These are phyloP conservation scores for Coenonympha arcania DNA, from an alignment of 2,888 invertebrate genomes.

Conservation along the genomic window DNA sequence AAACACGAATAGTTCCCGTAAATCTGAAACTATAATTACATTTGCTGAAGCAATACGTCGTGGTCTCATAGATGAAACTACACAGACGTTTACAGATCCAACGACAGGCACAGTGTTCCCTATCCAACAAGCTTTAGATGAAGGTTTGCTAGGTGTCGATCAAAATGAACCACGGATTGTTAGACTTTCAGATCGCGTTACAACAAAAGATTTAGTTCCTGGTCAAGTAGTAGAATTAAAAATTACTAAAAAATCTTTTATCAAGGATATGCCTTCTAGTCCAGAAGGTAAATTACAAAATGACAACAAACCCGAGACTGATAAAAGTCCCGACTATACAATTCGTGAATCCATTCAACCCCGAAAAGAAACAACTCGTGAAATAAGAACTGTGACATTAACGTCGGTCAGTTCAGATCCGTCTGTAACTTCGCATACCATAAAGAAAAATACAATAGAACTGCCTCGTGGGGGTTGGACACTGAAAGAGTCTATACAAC, in stretches of 20 bases:
- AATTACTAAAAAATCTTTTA: slow-evolving; percentile 69
- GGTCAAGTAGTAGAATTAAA: slow-evolving; percentile 69
- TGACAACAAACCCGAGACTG: slow-evolving; percentile 72
- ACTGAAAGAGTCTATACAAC: slow-evolving; percentile 86
- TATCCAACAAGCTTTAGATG: slow-evolving; percentile 83
- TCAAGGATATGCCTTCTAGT: slow-evolving; percentile 62
- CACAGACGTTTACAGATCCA: slow-evolving; percentile 84
- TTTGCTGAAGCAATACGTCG: slow-evolving; percentile 84
- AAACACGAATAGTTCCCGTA: slow-evolving; percentile 75
- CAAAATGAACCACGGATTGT: slow-evolving; percentile 62
- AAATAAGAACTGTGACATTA: slow-evolving; percentile 59
- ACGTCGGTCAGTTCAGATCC: slow-evolving; percentile 62
- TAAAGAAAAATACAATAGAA: slow-evolving; percentile 82
- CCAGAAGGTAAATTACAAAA: slow-evolving; percentile 67
- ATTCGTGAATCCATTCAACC: slow-evolving; percentile 39
- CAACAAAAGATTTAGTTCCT: slow-evolving; percentile 57
- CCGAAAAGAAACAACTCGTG: slow-evolving; percentile 42
- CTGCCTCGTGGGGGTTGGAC: slow-evolving; percentile 89
- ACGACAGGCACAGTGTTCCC: slow-evolving; percentile 81
- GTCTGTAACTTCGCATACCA: slow-evolving; percentile 64
- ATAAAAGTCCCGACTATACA: slow-evolving; percentile 73
- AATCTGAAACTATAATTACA: slow-evolving; percentile 76
- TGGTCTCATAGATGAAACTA: slow-evolving; percentile 85
- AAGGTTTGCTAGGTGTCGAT: slow-evolving; percentile 80
- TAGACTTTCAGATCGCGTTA: slow-evolving; percentile 55